Percentiles rank a stretch among this genome's conserved stretches.
These are phyloP conservation scores for Nansenia antarctica DNA, from an alignment of 2,113 vertebrate species.

Conservation along the genomic window DNA sequence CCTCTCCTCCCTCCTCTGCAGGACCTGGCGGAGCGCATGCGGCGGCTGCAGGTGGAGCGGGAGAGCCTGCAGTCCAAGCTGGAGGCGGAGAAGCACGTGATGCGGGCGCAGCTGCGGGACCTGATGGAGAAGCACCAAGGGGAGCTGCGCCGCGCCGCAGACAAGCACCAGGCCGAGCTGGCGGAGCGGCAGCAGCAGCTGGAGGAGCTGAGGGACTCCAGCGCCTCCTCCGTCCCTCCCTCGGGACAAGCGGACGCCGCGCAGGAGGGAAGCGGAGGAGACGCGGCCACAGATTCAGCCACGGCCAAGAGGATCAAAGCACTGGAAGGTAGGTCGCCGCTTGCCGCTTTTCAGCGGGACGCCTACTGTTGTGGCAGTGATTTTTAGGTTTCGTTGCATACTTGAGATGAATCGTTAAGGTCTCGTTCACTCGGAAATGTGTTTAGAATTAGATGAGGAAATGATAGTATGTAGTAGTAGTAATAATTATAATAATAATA, in stretches of 20 bases:
- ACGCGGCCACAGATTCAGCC: constrained; percentile 31
- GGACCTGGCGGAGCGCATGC: constrained; percentile 80
- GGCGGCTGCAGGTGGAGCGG: constrained; percentile 78
- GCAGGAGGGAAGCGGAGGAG: not conserved
- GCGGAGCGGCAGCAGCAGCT: constrained; percentile 75
- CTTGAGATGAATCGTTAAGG: too few species aligned
- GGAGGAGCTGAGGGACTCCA: constrained; percentile 56
- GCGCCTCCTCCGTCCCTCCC: not conserved
- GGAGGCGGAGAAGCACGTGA: constrained; percentile 90
- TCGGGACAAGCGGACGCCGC: constrained; percentile 4
- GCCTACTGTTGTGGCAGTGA: too few species aligned
- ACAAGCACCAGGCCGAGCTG: constrained; percentile 55
- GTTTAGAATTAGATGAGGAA: too few species aligned
- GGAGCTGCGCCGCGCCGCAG: constrained; percentile 67
- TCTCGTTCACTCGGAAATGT: too few species aligned
- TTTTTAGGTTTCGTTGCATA: too few species aligned
- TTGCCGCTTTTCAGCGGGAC: too few species aligned
- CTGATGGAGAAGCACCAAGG: constrained; percentile 86
- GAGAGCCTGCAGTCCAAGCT: constrained; percentile 86
- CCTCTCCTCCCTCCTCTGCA: constrained; percentile 27
- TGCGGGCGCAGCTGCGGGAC: constrained; percentile 87
- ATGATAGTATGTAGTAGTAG: too few species aligned
- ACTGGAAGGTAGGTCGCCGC: constrained; percentile 77
- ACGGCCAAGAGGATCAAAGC: constrained; percentile 69
- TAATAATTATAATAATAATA: too few species aligned